These are phyloP conservation scores for Cecidostiba fungosa DNA, from an alignment of 2,888 invertebrate genomes.

Conservation along the genomic window DNA sequence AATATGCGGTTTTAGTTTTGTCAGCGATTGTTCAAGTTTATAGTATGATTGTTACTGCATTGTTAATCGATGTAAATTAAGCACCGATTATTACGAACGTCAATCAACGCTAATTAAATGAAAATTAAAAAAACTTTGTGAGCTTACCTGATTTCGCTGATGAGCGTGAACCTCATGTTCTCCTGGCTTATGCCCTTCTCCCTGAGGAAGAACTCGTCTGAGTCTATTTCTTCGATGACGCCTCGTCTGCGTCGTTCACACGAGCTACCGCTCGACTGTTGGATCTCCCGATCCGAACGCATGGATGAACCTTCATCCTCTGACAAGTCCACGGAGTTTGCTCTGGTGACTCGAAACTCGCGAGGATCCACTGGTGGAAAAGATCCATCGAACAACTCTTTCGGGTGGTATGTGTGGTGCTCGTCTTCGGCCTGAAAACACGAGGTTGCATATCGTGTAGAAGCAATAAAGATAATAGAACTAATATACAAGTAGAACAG, in stretches of 20 bases:
- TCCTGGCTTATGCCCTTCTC: conserved; percentile 92
- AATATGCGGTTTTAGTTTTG: background rate
- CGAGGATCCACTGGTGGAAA: conserved; percentile 73
- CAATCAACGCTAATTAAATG: background rate
- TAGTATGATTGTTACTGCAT: background rate
- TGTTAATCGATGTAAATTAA: background rate
- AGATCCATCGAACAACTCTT: conserved; percentile 42
- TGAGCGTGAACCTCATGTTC: conserved; percentile 83
- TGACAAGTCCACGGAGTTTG: conserved; percentile 61
- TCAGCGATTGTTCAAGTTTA: background rate
- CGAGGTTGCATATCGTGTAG: background rate
- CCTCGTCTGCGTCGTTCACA: conserved; percentile 82
- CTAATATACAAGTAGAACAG: background rate
- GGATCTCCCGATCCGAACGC: conserved; percentile 81
- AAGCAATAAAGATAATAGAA: background rate
- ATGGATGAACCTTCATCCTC: conserved; percentile 72
- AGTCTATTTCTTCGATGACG: conserved; percentile 92
- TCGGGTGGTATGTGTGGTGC: conserved; percentile 41
- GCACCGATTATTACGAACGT: background rate
- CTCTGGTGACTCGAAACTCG: conserved; percentile 68
- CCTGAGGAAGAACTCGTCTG: conserved; percentile 92
- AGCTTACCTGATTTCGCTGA: conserved; percentile 59
- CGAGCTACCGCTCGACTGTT: conserved; percentile 85
- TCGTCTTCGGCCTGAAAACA: conserved; percentile 41
- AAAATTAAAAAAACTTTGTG: background rate